Evolutionary conservation across 2,113 vertebrate species (phyloP).

Genomic region (Epinephelus moara): DNA sequence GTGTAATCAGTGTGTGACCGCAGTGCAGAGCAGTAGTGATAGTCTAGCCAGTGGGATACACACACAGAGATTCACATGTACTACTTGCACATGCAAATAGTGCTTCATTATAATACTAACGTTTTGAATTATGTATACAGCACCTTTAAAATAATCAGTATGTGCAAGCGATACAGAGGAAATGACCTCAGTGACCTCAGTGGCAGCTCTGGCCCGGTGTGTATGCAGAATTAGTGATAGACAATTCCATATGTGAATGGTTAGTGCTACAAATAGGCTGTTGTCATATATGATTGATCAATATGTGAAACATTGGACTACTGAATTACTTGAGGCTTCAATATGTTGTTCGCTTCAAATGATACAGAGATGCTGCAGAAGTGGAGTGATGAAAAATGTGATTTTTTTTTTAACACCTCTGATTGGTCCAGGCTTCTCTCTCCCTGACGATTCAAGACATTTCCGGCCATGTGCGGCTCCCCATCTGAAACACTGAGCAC

Average conservation of each 20-base stretch:
- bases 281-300: neutral
- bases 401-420: conserved; percentile 8
- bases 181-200: neutral
- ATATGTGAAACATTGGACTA: neutral
- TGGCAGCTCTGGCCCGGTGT: neutral
- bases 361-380: neutral
- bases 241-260: neutral
- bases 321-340: neutral
- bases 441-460: neutral
- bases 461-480: conserved; percentile 10
- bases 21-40: no score
- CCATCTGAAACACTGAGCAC: conserved; percentile 16
- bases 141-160: no score
- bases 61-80: no score
- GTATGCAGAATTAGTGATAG: neutral
- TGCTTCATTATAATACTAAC: no score
- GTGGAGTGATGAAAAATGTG: neutral
- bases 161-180: neutral
- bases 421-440: conserved; percentile 2
- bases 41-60: no score
- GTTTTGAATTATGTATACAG: no score
- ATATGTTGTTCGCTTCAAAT: neutral
- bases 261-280: neutral
- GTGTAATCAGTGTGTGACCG: no score
- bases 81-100: no score